Evolutionary conservation across 2,888 invertebrate species (phyloP), one percentile per base, ranked within the genome.

Genomic region (Clunio marinus): DNA sequence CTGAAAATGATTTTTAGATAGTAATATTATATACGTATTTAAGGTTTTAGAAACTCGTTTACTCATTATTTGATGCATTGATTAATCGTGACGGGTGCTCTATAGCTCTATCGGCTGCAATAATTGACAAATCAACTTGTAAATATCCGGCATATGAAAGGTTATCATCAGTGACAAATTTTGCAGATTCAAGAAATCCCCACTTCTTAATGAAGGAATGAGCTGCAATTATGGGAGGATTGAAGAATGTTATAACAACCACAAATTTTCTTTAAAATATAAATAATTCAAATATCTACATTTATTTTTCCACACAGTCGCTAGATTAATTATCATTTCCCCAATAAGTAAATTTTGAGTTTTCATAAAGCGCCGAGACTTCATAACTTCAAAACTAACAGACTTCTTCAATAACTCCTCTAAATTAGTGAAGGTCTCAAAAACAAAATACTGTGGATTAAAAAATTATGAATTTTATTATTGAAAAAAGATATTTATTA

Each of bases 151-250:
- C 84, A 0, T 84, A 80, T 0, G 83, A 84, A 0, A 80, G 79
- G 76, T 2, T 81, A n/a, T n/a, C n/a, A n/a, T n/a, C n/a, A n/a
- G n/a, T n/a, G n/a, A n/a, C n/a, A n/a, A n/a, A n/a, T n/a, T n/a
- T n/a, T n/a, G n/a, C n/a, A n/a, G n/a, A n/a, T 27, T 84, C 84
- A 46, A 94, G 78, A 74, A 88, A 85, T 0, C 88, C 90, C 94
- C 94, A 95, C 78, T 93, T 93, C 75, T 91, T 89, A 75, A 86
- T 88, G 74, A 90, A 89, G 75, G 88, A 87, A 74, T 89, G 93
- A 78, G 88, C 91, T 86, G 76, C n/a, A n/a, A n/a, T n/a, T n/a
- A n/a, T n/a, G n/a, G n/a, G n/a, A n/a, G n/a, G n/a, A n/a, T n/a
- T n/a, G n/a, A n/a, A n/a, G n/a, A n/a, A n/a, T n/a, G n/a, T n/a